These are phyloP conservation scores for Amphipyra berbera DNA, from an alignment of 2,888 invertebrate genomes.

Conservation along the genomic window DNA sequence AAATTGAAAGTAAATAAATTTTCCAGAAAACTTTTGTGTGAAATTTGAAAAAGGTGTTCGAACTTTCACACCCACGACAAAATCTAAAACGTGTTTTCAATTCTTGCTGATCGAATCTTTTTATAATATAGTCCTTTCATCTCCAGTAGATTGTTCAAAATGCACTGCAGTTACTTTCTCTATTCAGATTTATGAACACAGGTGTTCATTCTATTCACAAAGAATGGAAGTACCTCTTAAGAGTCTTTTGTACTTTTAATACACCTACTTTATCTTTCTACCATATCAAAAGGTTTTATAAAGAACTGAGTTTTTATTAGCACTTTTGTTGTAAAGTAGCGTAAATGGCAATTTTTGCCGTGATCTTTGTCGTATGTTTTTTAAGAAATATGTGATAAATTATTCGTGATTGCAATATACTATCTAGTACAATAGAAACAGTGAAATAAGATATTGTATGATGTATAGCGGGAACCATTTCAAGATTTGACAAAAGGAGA, in stretches of 20 bases:
- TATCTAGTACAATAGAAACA: too few species aligned
- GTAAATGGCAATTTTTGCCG: background rate
- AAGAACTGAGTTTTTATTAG: conserved; percentile 11
- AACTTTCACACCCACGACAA: background rate
- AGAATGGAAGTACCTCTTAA: conserved; percentile 13
- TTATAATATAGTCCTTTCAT: background rate
- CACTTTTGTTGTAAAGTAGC: background rate
- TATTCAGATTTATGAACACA: conserved; percentile 24
- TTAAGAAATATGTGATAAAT: too few species aligned
- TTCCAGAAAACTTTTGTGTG: background rate
- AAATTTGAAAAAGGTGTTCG: background rate
- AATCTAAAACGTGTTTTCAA: background rate
- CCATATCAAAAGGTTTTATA: conserved; percentile 24
- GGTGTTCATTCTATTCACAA: conserved; percentile 14
- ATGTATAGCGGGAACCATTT: too few species aligned
- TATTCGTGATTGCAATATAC: too few species aligned
- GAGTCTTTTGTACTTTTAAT: conserved; percentile 29
- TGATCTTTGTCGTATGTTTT: too few species aligned
- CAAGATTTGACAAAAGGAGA: too few species aligned
- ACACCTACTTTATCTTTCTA: background rate
- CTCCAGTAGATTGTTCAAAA: background rate
- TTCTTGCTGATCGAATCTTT: background rate
- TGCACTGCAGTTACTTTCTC: conserved; percentile 4
- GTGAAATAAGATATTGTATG: too few species aligned
- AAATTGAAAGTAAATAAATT: too few species aligned